phyloP scores from a whole-genome alignment of 2,113 vertebrate genomes.

The Hiodon tergisus region DNA sequence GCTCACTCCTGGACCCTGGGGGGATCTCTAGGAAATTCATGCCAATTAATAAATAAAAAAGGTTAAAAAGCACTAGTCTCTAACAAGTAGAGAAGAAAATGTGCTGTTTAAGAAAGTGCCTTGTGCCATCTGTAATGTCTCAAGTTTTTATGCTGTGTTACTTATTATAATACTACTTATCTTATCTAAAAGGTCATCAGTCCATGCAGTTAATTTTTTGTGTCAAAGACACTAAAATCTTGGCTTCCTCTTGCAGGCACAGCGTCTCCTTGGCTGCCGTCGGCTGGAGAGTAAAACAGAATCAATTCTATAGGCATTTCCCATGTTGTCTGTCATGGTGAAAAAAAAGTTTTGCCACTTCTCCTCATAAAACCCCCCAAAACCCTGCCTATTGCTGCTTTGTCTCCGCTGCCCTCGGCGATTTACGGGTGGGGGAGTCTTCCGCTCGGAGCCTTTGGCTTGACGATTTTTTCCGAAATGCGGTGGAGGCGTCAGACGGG shows the following conservation, averaged over 20 bases:
- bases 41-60: constrained; percentile 33
- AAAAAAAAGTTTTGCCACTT: constrained; percentile 58
- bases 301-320: constrained; percentile 42
- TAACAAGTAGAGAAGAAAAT: constrained; percentile 1
- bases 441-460: not conserved
- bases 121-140: constrained; percentile 35
- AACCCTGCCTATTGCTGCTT: not conserved
- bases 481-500: no score
- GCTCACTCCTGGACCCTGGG: not conserved
- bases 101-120: constrained; percentile 35
- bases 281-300: constrained; percentile 48
- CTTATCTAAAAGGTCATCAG: constrained; percentile 55
- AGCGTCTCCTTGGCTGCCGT: not conserved
- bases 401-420: not conserved
- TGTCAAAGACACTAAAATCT: constrained; percentile 38
- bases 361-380: constrained; percentile 17
- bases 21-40: constrained; percentile 21
- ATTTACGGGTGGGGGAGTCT: not conserved
- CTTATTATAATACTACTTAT: constrained; percentile 55
- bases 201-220: constrained; percentile 49
- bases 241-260: constrained; percentile 7
- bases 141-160: constrained; percentile 38
- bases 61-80: constrained; percentile 40
- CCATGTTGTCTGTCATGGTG: constrained; percentile 54
- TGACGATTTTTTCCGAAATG: no score